A percentile compares a stretch with the other conserved stretches of the same genome.
Evolutionary conservation across 2,797 vertebrate species (phyloP).

Genomic region (Microctenopoma steveboyesi): DNA sequence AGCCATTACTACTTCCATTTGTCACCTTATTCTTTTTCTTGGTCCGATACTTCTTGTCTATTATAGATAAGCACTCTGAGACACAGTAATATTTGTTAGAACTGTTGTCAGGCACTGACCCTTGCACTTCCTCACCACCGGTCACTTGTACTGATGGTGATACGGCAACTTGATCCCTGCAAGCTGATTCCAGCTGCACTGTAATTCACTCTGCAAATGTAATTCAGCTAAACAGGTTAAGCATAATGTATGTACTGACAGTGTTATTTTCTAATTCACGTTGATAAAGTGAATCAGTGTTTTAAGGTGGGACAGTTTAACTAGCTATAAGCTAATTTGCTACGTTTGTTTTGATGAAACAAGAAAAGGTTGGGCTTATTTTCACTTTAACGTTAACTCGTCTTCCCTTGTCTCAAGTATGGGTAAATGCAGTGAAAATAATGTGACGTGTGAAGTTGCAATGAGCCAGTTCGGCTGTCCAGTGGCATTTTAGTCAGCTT

Average conservation of each 20-base stretch:
- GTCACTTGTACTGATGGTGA: constrained; percentile 41
- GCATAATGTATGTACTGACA: not conserved
- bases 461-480: constrained; percentile 52
- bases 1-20: not conserved
- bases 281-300: not conserved
- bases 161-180: constrained; percentile 53
- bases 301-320: not conserved
- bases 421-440: constrained; percentile 11
- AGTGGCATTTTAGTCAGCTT: constrained; percentile 55
- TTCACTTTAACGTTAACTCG: not conserved
- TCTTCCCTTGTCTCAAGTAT: not conserved
- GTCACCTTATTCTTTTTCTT: not conserved
- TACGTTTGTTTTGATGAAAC: not conserved
- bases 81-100: constrained; percentile 36
- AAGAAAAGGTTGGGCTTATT: not conserved
- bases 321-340: not conserved
- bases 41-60: constrained; percentile 20
- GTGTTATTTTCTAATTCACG: not conserved
- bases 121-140: constrained; percentile 28
- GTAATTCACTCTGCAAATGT: constrained; percentile 30
- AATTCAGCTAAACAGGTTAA: constrained; percentile 26
- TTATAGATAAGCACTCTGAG: constrained; percentile 39
- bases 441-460: not conserved
- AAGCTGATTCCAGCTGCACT: constrained; percentile 37
- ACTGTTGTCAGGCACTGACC: constrained; percentile 45